Evolutionary conservation across 2,113 vertebrate genomes (phyloP).

Genomic region (Ophiodon elongatus): DNA sequence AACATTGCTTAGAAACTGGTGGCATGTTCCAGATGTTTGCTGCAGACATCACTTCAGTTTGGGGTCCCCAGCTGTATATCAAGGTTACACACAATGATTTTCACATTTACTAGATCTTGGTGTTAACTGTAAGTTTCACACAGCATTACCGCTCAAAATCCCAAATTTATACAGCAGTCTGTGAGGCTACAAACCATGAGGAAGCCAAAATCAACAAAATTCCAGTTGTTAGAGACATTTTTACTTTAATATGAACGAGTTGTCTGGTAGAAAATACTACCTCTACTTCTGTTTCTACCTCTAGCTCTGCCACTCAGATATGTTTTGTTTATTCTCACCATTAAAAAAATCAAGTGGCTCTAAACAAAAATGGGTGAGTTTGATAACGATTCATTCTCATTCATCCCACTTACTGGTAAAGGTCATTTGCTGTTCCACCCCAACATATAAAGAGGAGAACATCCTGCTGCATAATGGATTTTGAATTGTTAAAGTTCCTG

Average conservation of each 20-base stretch:
- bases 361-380: conserved; percentile 15
- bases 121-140: neutral
- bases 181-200: neutral
- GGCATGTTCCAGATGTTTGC: conserved; percentile 1
- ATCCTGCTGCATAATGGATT: neutral
- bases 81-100: neutral
- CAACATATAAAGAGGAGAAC: conserved; percentile 9
- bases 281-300: neutral
- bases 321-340: neutral
- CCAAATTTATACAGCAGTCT: neutral
- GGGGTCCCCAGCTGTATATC: conserved; percentile 1
- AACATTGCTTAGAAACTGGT: conserved; percentile 2
- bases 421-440: conserved; percentile 27
- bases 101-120: neutral
- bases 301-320: neutral
- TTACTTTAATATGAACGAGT: neutral
- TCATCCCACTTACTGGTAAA: conserved; percentile 16
- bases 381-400: conserved; percentile 24
- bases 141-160: neutral
- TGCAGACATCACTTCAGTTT: neutral
- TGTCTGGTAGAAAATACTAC: neutral
- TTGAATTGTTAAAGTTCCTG: neutral
- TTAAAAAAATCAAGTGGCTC: neutral
- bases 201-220: neutral
- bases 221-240: neutral